phyloP scores from a whole-genome alignment of 2,888 invertebrate species.

The Leptura quadrifasciata region DNA sequence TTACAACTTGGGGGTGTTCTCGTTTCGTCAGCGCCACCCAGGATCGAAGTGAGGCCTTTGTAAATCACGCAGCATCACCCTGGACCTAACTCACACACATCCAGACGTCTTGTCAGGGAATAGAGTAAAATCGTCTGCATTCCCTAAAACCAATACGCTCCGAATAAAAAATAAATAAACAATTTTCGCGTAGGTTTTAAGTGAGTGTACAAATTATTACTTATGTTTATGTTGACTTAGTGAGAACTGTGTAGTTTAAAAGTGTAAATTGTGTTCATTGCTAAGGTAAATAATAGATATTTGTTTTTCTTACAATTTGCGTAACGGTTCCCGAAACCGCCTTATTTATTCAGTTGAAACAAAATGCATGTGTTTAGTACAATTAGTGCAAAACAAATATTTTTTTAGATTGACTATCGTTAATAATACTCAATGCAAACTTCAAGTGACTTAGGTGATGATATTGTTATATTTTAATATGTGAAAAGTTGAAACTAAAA shows the following conservation, averaged over 20 bases:
- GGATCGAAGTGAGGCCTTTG: conserved; percentile 50
- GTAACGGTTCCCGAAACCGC: background rate
- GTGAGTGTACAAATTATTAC: conserved; percentile 6
- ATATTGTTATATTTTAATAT: no score
- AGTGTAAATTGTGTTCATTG: conserved; percentile 11
- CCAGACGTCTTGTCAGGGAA: conserved; percentile 26
- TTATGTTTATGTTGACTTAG: background rate
- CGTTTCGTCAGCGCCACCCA: conserved; percentile 47
- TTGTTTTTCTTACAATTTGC: background rate
- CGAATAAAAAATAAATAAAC: conserved; percentile 3
- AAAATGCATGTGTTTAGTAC: background rate
- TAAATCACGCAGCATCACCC: conserved; percentile 47
- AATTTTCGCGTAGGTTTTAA: background rate
- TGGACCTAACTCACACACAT: conserved; percentile 23
- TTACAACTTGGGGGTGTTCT: conserved; percentile 38
- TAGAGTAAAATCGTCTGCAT: background rate
- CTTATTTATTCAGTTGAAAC: background rate
- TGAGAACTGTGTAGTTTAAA: conserved; percentile 15
- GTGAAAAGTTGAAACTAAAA: no score
- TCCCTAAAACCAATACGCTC: background rate
- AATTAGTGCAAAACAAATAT: background rate
- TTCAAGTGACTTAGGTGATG: no score
- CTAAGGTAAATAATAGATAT: conserved; percentile 10
- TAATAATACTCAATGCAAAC: background rate
- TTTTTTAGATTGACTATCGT: background rate